Evolutionary conservation across 2,888 invertebrate genomes (phyloP), one percentile per base, ranked within the genome.

Genomic region (Phoenoteleia sp.): DNA sequence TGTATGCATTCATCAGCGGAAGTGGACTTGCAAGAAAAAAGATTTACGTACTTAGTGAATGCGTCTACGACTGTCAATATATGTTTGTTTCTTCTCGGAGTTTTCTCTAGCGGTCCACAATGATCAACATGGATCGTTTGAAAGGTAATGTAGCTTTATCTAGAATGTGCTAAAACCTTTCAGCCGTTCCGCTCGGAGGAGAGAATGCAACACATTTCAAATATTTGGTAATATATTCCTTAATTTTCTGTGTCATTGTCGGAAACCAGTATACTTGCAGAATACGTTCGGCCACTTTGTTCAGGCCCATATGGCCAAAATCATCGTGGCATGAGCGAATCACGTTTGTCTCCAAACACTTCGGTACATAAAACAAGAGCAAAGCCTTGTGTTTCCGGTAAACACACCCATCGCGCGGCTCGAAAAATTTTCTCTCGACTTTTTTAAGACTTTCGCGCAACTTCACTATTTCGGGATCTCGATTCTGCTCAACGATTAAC

Each of bases 51-150:
- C 85, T 89, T 91, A 0, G 88, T 85, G 62, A 90, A 90, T 2
- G 56, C 87, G 64, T 91, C 89, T 21, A 90, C 58, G 0, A 90
- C 66, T 6, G 79, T 84, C 6, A 91, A 80, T 5, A 90, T 72
- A 69, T 87, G 79, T 64, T 87, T 87, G 42, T 86, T 47, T 4
- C 77, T 29, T 17, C 17, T 58, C 5, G 33, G 39, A 6, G 71
- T 64, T 21, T 79, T 83, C 42, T 86, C 83, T 11, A 90, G 72
- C 0, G 90, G 90, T n/a, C 90, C 89, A 29, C 80, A 86, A 80
- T 91, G 91, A 58, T 91, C 89, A n/a, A 90, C 66, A 60, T 91
- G 89, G 19, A 87, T 47, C 5, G 84, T 80, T 1, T 85, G 54
- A 56, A 92, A 91, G 6, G 88, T 62, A 79, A 9, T 15, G 86